Evolutionary conservation across 2,113 vertebrate species (phyloP).

Genomic region (Burhinus oedicnemus): DNA sequence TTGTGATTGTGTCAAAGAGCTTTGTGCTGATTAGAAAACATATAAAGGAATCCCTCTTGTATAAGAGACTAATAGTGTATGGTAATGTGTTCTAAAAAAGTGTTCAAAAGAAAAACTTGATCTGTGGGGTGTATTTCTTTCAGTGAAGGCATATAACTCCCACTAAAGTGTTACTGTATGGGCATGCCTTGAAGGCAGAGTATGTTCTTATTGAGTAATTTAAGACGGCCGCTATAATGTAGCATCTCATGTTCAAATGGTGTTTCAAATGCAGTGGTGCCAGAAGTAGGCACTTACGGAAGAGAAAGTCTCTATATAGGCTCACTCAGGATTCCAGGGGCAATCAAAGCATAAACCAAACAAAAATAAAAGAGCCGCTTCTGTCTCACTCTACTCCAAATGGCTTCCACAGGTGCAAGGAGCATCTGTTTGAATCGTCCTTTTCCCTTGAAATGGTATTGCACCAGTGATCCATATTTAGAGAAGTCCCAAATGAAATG

Average conservation of each 20-base stretch:
- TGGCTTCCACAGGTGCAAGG: conserved; percentile 49
- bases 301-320: conserved; percentile 27
- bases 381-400: neutral
- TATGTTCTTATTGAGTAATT: conserved; percentile 45
- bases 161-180: neutral
- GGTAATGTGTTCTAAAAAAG: neutral
- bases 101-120: conserved; percentile 18
- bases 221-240: neutral
- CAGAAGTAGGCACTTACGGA: conserved; percentile 11
- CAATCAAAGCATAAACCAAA: conserved; percentile 60
- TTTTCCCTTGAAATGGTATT: neutral
- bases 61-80: neutral
- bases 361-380: conserved; percentile 56
- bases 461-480: neutral
- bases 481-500: conserved; percentile 46
- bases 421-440: conserved; percentile 56
- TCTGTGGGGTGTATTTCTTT: neutral
- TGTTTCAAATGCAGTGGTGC: conserved; percentile 20
- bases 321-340: conserved; percentile 32
- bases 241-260: neutral
- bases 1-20: neutral
- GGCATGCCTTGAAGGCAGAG: conserved; percentile 19
- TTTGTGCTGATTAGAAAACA: neutral
- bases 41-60: neutral
- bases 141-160: neutral